Percentiles rank a stretch among this genome's conserved stretches.
Conservation (phyloP, 2,113 vertebrate species). For the Cochlearius cochlearius region DNA sequence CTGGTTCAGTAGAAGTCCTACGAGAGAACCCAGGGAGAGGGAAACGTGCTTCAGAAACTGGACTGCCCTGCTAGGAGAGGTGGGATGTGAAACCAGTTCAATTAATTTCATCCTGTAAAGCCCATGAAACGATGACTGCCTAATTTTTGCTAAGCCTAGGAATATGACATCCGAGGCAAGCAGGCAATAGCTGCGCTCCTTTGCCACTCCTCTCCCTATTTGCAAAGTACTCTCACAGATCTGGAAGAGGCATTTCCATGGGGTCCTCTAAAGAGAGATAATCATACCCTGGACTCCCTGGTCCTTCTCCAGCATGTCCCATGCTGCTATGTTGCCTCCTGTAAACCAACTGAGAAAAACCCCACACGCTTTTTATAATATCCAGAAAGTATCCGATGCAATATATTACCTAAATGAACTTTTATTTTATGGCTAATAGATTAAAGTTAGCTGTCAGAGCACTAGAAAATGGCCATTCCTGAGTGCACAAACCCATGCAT, state of each 20-base stretch:
- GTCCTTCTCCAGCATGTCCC: not conserved
- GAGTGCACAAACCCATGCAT: not conserved
- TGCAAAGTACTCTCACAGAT: not conserved
- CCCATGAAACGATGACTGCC: not conserved
- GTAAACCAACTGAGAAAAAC: not conserved
- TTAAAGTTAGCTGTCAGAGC: not conserved
- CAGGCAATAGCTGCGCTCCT: not conserved
- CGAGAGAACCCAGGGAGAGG: not conserved
- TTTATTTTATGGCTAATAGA: not conserved
- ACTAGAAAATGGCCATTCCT: not conserved
- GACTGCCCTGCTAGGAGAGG: not conserved
- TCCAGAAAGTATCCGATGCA: not conserved
- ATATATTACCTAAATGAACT: not conserved
- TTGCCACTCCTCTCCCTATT: not conserved
- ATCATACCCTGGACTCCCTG: not conserved
- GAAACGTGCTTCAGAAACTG: not conserved
- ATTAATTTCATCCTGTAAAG: not conserved
- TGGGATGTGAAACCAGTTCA: not conserved
- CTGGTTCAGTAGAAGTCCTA: not conserved
- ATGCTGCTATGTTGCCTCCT: accelerated
- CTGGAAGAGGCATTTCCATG: not conserved
- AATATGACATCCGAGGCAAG: not conserved
- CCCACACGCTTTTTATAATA: not conserved
- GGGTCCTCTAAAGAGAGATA: not conserved
- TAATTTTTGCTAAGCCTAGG: not conserved